Evolutionary conservation across 2,797 vertebrate genomes (phyloP), one percentile per base, ranked within the genome.

Genomic region (Margarornis squamiger): DNA sequence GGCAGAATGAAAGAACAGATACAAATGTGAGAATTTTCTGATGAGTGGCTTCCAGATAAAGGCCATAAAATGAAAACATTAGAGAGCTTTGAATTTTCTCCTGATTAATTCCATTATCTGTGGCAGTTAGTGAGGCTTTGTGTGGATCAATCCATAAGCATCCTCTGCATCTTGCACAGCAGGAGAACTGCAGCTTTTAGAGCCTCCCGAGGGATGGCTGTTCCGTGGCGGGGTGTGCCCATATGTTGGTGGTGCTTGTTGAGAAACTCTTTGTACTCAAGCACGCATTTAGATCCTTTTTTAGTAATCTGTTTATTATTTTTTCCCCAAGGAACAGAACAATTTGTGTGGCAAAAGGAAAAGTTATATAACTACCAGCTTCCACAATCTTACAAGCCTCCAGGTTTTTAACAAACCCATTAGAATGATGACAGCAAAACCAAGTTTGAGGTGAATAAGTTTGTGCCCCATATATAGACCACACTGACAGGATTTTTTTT

Each of bases 201-300:
- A 29, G 67, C 55, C 17, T 74, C 90, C 59, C 21, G 29, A 66
- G 77, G 71, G 32, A 34, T 32, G 1, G 2, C 21, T n/a, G 24
- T 66, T 92, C 29, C 52, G 18, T 75, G 12, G 48, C 6, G 12
- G 63, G 59, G 46, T 7, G 52, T 20, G 79, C 38, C 3, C 73
- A 71, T 72, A 27, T 88, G 86, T n/a, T 63, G 20, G 13, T 9
- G 51, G 32, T n/a, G 41, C 65, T 71, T 91, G 77, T 78, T 86
- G 72, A 87, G 92, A 93, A 90, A 86, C 88, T 78, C n/a, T 88
- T 96, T 92, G 90, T 94, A 79, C 92, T 93, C 66, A 41, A 88
- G 71, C 84, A 55, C 45, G 24, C 77, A 51, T 81, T 92, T 88
- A 65, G 83, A 13, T 29, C n/a, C n/a, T 65, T 76, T 68, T 86